phyloP scores from a whole-genome alignment of 2,113 vertebrate genomes.

The Cebus imitator region DNA sequence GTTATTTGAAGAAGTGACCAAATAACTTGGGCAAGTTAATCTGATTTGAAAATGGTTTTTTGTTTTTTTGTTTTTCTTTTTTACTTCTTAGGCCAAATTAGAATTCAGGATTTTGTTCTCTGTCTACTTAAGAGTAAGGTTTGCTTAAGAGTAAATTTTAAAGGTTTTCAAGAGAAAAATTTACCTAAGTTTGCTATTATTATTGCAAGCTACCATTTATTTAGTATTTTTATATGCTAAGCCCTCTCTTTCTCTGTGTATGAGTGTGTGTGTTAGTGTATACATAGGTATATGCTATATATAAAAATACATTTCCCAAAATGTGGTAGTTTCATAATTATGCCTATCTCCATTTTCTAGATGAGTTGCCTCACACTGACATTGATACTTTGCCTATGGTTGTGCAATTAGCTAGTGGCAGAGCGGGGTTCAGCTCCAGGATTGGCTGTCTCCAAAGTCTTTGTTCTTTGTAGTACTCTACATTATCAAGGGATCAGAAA shows the following conservation, averaged over 20 bases:
- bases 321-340: neutral
- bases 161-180: neutral
- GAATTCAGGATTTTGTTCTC: neutral
- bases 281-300: too few relatives aligned
- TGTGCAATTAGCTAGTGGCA: neutral
- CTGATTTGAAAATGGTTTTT: neutral
- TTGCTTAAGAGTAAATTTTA: neutral
- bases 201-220: neutral
- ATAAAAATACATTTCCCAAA: neutral
- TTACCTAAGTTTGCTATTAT: neutral
- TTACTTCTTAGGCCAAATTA: neutral
- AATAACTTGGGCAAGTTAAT: neutral
- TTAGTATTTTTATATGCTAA: neutral
- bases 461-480: neutral
- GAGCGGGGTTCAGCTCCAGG: neutral
- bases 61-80: too few relatives aligned
- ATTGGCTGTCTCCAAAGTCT: neutral
- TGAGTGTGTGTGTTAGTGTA: too few relatives aligned
- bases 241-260: neutral
- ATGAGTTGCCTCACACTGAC: neutral
- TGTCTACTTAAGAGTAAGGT: neutral
- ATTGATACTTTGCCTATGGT: neutral
- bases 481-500: neutral
- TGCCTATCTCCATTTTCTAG: neutral
- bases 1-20: neutral